Base-by-base conservation (phyloP, 2,888 invertebrate species). In the Drosophila macrospina region DNA sequence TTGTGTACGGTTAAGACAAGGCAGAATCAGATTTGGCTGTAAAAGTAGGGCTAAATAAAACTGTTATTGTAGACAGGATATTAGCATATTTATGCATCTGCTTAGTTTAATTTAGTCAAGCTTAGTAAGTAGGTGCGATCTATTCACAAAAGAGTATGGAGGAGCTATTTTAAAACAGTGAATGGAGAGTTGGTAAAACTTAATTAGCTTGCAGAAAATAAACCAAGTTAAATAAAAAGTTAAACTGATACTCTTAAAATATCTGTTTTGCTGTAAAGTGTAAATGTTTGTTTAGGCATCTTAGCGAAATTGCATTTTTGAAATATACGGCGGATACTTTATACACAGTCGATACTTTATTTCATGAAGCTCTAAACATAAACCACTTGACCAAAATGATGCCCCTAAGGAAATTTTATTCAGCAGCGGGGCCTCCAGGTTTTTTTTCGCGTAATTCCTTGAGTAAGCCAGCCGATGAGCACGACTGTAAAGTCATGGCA, bases 331-430 rank as follows among this genome's bases (percentile, higher is more conserved):
- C 39, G 51, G 62, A 61, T 66, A 37, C n/a, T n/a, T n/a, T n/a
- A 47, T 52, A 42, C 13, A 26, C 67, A 64, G 56, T 74, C 78
- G 60, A 81, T 84, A 84, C 78, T 62, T 78, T 50, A 80, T 80
- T 84, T 78, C 41, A 69, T 45, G 65, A 61, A 62, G 79, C 69
- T 45, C 42, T 67, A 67, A 69, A 74, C 70, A 65, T 69, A 74
- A 66, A 73, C 64, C 72, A 77, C 68, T 79, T 73, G 69, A 74
- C 73, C 69, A 74, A 80, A 71, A 77, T 71, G 54, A 86, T 74
- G 60, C 55, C 74, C 65, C 62, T 26, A 64, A 78, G 87, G 78
- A 80, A 54, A 64, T 61, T 64, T 63, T 65, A 77, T 61, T 70
- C 56, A 83, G 6, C n/a, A 7, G 26, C 11, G 54, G 56, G 55